Percentiles rank a stretch among this genome's conserved stretches.
phyloP scores from a whole-genome alignment of 2,888 invertebrate species.

The Altica lythri region DNA sequence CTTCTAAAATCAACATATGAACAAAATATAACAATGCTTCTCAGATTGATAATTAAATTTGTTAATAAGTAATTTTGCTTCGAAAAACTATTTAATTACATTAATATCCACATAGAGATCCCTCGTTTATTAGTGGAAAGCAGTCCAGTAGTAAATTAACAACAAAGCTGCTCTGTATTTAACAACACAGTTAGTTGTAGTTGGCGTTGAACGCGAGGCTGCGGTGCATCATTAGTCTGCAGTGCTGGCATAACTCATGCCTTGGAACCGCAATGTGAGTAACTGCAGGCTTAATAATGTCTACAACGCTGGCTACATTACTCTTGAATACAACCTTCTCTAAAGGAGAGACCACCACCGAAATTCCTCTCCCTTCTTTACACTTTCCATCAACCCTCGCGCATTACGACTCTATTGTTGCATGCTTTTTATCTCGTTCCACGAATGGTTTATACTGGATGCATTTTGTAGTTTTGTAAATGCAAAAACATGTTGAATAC shows the following conservation, averaged over 20 bases:
- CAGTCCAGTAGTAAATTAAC: conserved; percentile 44
- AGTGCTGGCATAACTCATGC: conserved; percentile 51
- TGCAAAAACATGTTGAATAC: too few relatives aligned
- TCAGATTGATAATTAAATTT: too few relatives aligned
- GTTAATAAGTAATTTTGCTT: too few relatives aligned
- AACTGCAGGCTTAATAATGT: conserved; percentile 56
- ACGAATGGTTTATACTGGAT: too few relatives aligned
- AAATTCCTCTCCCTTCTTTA: conserved; percentile 32
- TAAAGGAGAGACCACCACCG: conserved; percentile 30
- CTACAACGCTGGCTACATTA: conserved; percentile 46
- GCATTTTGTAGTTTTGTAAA: too few relatives aligned
- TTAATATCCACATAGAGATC: conserved; percentile 26
- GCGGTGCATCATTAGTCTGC: conserved; percentile 54
- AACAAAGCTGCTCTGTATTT: conserved; percentile 46
- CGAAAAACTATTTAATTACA: conserved; percentile 17
- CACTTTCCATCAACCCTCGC: conserved; percentile 32
- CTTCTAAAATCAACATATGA: too few relatives aligned
- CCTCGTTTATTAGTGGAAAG: conserved; percentile 40
- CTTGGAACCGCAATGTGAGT: conserved; percentile 54
- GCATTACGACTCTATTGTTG: conserved; percentile 23
- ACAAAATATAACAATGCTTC: too few relatives aligned
- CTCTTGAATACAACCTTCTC: conserved; percentile 33
- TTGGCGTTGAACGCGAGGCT: conserved; percentile 45
- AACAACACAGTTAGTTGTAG: conserved; percentile 48
- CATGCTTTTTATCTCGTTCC: conserved; percentile 18